phyloP scores from a whole-genome alignment of 2,888 invertebrate species.

The Catonia carolina region DNA sequence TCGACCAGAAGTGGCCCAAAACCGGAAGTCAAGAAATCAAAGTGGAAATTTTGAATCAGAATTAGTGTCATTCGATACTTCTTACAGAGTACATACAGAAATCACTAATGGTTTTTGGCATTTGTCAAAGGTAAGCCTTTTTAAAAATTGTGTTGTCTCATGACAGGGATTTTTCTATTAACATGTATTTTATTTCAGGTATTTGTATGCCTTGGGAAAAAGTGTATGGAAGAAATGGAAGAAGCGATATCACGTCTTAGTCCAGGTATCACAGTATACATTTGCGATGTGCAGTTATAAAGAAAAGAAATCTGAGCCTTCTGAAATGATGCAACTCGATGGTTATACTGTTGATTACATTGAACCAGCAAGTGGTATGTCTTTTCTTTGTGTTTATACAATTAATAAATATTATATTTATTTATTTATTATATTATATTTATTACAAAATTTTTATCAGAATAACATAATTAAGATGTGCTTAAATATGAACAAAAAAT shows the following conservation, averaged over 20 bases:
- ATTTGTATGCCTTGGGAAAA: slow-evolving; percentile 89
- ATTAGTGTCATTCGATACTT: too few species aligned
- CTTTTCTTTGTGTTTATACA: slow-evolving; percentile 16
- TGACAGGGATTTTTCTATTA: too few species aligned
- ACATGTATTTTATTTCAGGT: slow-evolving; percentile 46
- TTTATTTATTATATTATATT: neutral
- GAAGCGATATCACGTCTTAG: slow-evolving; percentile 93
- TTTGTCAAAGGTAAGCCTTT: too few species aligned
- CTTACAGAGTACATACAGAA: too few species aligned
- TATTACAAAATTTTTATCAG: neutral
- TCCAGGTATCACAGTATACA: slow-evolving; percentile 99
- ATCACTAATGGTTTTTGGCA: too few species aligned
- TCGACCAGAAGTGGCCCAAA: too few species aligned
- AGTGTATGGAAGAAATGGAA: slow-evolving; percentile 99
- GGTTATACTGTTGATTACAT: slow-evolving; percentile 99
- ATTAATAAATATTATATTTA: neutral
- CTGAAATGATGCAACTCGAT: slow-evolving; percentile 99
- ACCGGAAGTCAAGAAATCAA: too few species aligned
- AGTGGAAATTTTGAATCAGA: too few species aligned
- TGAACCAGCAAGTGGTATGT: slow-evolving; percentile 85
- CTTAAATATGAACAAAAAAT: slow-evolving; percentile 9
- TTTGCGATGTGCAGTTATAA: slow-evolving; percentile 99
- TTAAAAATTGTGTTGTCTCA: too few species aligned
- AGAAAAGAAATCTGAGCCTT: slow-evolving; percentile 98
- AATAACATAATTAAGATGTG: slow-evolving; percentile 7